Evolutionary conservation across 2,888 invertebrate species (phyloP), one percentile per base, ranked within the genome.

Genomic region (Druceiella hillmani): DNA sequence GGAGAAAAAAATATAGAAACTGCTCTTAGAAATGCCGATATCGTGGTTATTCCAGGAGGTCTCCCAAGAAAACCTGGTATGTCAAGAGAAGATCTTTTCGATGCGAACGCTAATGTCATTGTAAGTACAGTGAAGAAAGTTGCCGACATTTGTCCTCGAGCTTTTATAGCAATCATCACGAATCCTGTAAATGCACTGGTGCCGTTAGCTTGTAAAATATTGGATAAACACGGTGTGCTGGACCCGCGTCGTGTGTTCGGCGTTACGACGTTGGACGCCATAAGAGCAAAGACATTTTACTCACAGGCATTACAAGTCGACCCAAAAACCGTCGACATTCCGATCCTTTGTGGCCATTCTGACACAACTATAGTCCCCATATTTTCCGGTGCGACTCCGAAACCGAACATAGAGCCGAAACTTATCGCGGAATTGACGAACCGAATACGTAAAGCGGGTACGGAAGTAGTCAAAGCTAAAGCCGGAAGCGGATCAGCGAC

Each of bases 301-400:
- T 82, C 87, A 2, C 71, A 78, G 45, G 70, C 77, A 10, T 60
- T 79, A 56, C 75, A 75, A 1, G 48, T 83, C 25, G 74, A 78
- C 47, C 81, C 86, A 1, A 66, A 74, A 44, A 68, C 75, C 44
- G 81, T 86, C 7, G 61, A 68, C 46, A 79, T 87, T 5, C 90
- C 90, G 0, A 82, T 90, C 1, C 68, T 81, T 33, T 88, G 90
- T 17, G 91, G 91, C 0, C 82, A 84, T 58, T 79, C 82, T 12
- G 75, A 79, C 9, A 74, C 76, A 43, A 87, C 87, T 2, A 79
- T 83, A 45, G 74, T 91, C 13, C 90, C 90, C 0, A 63, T 91
- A 11, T 70, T 88, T 39, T 87, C 88, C 2, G 81, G 83, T 53
- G 72, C 78, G 3, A 74, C 66, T 39, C 87, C 84, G 1, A 48